Conservation (phyloP, 2,888 invertebrate genomes). For the Hirtodrosophila duncani region DNA sequence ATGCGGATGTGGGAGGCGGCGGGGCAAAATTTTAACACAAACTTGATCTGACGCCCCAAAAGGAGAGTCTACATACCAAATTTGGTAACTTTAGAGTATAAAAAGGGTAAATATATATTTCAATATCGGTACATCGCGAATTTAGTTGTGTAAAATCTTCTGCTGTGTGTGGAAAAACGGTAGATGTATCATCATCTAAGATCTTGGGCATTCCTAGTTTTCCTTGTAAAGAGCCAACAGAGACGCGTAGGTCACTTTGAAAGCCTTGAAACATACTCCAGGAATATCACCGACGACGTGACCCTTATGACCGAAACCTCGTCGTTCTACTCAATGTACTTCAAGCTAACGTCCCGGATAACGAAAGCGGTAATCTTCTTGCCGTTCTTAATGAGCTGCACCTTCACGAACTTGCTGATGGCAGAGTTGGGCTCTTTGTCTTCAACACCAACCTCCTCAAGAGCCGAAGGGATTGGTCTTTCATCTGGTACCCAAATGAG, state of each 20-base stretch:
- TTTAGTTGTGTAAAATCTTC: conserved; percentile 72
- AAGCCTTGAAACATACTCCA: conserved; percentile 95
- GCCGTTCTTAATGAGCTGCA: conserved; percentile 99
- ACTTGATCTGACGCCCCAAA: too few species aligned
- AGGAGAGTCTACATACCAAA: too few species aligned
- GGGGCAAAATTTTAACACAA: too few species aligned
- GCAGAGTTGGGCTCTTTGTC: conserved; percentile 99
- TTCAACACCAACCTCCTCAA: conserved; percentile 99
- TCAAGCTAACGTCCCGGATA: conserved; percentile 99
- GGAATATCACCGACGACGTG: conserved; percentile 99
- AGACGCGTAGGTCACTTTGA: conserved; percentile 99
- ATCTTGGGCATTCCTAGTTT: conserved; percentile 99
- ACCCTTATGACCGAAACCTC: conserved; percentile 99
- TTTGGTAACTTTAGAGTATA: too few species aligned
- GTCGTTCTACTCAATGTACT: conserved; percentile 99
- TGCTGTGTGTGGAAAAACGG: conserved; percentile 44
- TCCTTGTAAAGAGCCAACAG: conserved; percentile 99
- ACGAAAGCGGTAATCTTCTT: conserved; percentile 99
- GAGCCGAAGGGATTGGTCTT: conserved; percentile 99
- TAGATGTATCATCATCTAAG: conserved; percentile 82
- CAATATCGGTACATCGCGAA: too few species aligned
- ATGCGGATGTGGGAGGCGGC: too few species aligned
- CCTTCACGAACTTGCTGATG: conserved; percentile 99
- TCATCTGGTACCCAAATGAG: conserved; percentile 99
- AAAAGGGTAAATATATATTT: too few species aligned